These are phyloP conservation scores for Chaetops frenatus DNA, from an alignment of 2,113 vertebrate genomes.

Conservation along the genomic window DNA sequence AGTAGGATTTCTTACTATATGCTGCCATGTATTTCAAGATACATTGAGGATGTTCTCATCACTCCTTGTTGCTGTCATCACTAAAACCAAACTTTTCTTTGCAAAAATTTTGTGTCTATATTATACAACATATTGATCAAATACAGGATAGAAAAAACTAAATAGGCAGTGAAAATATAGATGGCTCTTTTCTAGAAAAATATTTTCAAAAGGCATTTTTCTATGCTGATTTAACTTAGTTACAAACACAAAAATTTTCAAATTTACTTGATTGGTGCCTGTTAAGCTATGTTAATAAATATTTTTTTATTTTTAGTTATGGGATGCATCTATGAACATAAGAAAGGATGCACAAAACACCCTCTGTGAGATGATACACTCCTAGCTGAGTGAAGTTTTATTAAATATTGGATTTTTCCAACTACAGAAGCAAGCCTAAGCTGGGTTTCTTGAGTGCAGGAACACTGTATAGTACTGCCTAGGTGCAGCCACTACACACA, in stretches of 20 bases:
- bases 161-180: not conserved
- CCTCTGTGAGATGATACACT: not conserved
- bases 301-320: not conserved
- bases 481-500: rapidly evolving
- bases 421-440: not conserved
- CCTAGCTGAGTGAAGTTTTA: not conserved
- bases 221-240: not conserved
- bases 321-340: not conserved
- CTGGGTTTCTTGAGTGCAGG: not conserved
- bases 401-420: not conserved
- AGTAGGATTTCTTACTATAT: not conserved
- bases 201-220: not conserved
- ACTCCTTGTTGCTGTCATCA: not conserved
- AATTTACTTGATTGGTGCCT: not conserved
- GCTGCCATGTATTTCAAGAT: not conserved
- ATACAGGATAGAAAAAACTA: not conserved
- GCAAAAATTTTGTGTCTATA: not conserved
- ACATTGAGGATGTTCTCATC: not conserved
- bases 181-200: not conserved
- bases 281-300: not conserved
- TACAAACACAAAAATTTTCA: not conserved
- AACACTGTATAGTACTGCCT: not conserved
- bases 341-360: not conserved
- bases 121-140: not conserved
- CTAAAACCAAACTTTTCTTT: not conserved